These are phyloP conservation scores for Myrmecobius fasciatus DNA, from an alignment of 2,113 vertebrate species.

Conservation along the genomic window DNA sequence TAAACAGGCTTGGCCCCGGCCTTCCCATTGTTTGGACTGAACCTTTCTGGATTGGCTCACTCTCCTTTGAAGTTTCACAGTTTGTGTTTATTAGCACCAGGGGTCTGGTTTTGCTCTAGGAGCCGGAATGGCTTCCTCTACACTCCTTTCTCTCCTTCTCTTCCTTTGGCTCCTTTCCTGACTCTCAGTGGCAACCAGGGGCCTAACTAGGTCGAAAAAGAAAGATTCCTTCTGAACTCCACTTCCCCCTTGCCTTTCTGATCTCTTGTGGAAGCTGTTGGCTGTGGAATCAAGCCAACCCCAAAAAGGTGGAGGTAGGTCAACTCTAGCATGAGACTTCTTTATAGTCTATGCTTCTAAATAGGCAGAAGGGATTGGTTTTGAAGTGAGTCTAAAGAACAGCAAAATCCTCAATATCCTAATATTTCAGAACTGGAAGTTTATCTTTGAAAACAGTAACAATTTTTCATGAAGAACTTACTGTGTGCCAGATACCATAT, in stretches of 20 bases:
- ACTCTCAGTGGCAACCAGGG: constrained; percentile 15
- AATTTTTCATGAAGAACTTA: not conserved
- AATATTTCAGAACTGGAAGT: not conserved
- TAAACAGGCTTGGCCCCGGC: constrained; percentile 31
- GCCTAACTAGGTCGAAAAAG: not conserved
- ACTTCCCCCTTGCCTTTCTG: not conserved
- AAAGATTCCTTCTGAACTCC: not conserved
- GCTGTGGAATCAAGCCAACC: not conserved
- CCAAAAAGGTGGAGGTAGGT: not conserved
- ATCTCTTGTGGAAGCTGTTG: not conserved
- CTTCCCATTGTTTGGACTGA: constrained; percentile 83
- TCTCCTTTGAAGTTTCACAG: constrained; percentile 85
- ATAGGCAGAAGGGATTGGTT: not conserved
- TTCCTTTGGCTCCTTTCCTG: constrained; percentile 77
- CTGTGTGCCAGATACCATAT: not conserved
- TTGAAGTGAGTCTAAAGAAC: not conserved
- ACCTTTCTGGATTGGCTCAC: constrained; percentile 82
- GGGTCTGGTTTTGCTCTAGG: constrained; percentile 79
- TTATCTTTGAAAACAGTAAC: not conserved
- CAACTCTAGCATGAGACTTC: not conserved
- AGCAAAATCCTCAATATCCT: not conserved
- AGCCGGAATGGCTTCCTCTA: constrained; percentile 78
- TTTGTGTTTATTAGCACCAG: constrained; percentile 87
- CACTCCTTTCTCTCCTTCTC: constrained; percentile 77
- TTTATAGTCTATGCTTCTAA: not conserved